Conservation (phyloP, 2,888 invertebrate genomes). For the Onchidella celtica region DNA sequence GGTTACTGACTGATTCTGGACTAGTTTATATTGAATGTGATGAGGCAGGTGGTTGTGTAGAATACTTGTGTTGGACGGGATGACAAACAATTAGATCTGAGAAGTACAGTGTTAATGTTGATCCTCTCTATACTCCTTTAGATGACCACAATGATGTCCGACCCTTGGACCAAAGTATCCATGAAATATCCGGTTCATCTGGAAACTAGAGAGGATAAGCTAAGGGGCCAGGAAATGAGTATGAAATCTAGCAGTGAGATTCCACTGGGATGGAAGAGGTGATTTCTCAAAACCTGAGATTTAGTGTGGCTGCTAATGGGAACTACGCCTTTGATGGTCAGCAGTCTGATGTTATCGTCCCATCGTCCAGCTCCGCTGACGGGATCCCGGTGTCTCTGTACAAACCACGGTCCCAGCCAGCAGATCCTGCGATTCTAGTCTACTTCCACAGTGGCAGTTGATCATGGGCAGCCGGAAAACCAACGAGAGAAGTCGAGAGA, state of each 20-base stretch:
- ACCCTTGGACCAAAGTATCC: neutral
- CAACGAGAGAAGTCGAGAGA: neutral
- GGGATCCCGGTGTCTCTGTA: slow-evolving; percentile 21
- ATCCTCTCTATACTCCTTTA: no score
- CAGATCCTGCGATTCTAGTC: no score
- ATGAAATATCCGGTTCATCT: neutral
- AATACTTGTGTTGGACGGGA: no score
- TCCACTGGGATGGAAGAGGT: neutral
- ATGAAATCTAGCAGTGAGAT: neutral
- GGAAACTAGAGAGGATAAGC: neutral
- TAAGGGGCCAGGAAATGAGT: neutral
- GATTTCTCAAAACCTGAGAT: neutral
- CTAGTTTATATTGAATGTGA: no score
- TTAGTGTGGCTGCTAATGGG: neutral
- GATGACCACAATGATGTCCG: no score
- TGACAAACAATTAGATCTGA: no score
- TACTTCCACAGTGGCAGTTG: slow-evolving; percentile 30
- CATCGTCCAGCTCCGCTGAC: neutral
- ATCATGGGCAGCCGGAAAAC: slow-evolving; percentile 16
- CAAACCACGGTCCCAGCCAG: neutral
- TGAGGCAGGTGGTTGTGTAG: no score
- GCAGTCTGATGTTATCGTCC: neutral
- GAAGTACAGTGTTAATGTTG: no score
- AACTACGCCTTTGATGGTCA: neutral
- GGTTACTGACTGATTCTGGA: no score